phyloP scores from a whole-genome alignment of 2,888 invertebrate genomes.

The Cancer borealis region DNA sequence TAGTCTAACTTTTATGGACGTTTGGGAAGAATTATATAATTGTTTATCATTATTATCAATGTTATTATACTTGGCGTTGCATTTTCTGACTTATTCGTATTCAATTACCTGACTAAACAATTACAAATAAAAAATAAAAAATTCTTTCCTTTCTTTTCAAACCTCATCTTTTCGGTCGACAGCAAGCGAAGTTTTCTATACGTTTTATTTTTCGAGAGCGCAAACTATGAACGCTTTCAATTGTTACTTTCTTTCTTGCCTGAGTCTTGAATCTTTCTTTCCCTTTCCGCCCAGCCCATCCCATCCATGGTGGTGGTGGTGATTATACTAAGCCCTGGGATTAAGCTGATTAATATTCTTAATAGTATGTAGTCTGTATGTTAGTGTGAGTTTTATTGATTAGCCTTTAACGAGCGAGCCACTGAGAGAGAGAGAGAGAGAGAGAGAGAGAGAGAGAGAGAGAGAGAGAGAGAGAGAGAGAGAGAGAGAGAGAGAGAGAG shows the following conservation, averaged over 20 bases:
- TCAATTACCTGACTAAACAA: too few relatives aligned
- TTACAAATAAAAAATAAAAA: too few relatives aligned
- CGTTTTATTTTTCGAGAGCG: conserved; percentile 5
- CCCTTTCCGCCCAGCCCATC: not conserved
- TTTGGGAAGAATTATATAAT: not conserved
- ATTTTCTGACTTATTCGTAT: too few relatives aligned
- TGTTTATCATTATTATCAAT: not conserved
- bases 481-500: too few relatives aligned
- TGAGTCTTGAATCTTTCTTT: conserved; percentile 18
- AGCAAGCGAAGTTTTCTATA: conserved; percentile 11
- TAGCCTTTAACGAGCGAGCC: not conserved
- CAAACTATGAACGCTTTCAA: conserved; percentile 39
- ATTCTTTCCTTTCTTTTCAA: not conserved
- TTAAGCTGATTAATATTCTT: conserved; percentile 20
- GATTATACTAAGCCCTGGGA: not conserved
- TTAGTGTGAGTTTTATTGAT: conserved; percentile 21
- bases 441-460: conserved; percentile 52
- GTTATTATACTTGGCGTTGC: not conserved
- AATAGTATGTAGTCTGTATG: not conserved
- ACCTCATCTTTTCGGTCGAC: not conserved
- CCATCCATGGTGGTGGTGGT: not conserved
- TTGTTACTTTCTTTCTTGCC: conserved; percentile 21
- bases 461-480: conserved; percentile 31
- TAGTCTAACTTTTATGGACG: not conserved
- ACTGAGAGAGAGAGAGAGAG: conserved; percentile 31